A percentile compares a stretch with the other conserved stretches of the same genome.
These are phyloP conservation scores for Dipodomys ordii DNA, from an alignment of 2,113 vertebrate genomes.

Conservation along the genomic window DNA sequence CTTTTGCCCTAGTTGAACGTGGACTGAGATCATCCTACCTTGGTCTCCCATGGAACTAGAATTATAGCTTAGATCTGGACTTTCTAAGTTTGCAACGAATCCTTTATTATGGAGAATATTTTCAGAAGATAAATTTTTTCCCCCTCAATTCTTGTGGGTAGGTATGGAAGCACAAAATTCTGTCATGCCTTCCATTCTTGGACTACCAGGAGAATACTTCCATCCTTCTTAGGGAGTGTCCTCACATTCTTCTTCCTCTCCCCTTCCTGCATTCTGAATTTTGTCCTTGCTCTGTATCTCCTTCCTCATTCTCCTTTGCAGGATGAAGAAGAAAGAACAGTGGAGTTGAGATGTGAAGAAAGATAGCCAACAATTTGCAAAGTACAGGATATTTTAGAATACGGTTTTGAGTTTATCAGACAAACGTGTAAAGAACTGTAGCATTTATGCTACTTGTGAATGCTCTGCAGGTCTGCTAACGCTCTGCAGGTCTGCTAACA, in stretches of 20 bases:
- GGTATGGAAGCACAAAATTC: not conserved
- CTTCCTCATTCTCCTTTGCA: not conserved
- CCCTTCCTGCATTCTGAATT: not conserved
- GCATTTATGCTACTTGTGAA: no score
- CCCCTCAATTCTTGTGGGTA: not conserved
- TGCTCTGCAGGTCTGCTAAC: no score
- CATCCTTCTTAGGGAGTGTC: not conserved
- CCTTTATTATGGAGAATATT: not conserved
- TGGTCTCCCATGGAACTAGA: no score
- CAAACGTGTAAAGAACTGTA: no score
- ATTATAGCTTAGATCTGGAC: not conserved
- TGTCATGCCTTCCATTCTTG: not conserved
- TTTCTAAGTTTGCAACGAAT: not conserved
- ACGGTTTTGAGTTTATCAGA: not conserved
- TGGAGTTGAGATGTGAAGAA: not conserved
- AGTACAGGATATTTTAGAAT: not conserved
- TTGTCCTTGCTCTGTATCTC: not conserved
- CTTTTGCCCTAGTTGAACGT: no score
- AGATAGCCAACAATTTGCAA: not conserved
- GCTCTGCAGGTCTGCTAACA: no score
- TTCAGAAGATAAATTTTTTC: not conserved
- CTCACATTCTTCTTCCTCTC: not conserved
- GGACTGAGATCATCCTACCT: no score
- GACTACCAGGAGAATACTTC: not conserved
- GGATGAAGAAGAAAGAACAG: not conserved